Evolutionary conservation across 2,888 invertebrate genomes (phyloP).

Genomic region (Hirtodrosophila confusa): DNA sequence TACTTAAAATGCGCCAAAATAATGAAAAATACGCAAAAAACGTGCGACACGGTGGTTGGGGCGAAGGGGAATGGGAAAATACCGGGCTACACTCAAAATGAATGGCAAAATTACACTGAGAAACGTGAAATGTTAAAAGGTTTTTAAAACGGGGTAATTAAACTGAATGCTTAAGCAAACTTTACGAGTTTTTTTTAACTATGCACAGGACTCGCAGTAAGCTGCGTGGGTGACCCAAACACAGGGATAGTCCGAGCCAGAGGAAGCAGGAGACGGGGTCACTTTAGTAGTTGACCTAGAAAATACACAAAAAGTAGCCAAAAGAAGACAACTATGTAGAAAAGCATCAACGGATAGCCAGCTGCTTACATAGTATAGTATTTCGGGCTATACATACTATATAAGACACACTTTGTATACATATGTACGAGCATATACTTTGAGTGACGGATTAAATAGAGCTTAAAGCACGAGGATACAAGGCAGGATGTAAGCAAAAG

Average conservation of each 20-base stretch:
- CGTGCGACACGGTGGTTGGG: neutral
- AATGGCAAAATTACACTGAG: conserved; percentile 37
- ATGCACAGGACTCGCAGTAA: conserved; percentile 8
- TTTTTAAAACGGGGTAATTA: conserved; percentile 55
- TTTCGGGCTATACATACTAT: conserved; percentile 2
- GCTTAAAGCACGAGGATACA: conserved; percentile 26
- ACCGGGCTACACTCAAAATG: conserved; percentile 23
- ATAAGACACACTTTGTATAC: neutral
- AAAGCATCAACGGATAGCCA: too few species aligned
- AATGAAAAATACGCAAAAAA: conserved; percentile 46
- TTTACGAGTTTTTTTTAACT: conserved; percentile 19
- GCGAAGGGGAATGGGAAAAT: conserved; percentile 3
- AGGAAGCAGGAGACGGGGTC: conserved; percentile 12
- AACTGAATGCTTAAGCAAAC: conserved; percentile 63
- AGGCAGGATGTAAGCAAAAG: conserved; percentile 27
- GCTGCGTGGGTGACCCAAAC: conserved; percentile 11
- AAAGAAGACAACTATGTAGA: conserved; percentile 7
- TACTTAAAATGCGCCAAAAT: conserved; percentile 64
- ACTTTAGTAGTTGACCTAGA: conserved; percentile 35
- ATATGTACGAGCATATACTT: conserved; percentile 15
- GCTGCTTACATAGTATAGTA: conserved; percentile 1
- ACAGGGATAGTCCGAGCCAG: neutral
- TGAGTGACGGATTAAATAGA: conserved; percentile 56
- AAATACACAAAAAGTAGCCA: conserved; percentile 13
- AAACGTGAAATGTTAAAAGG: conserved; percentile 37